phyloP scores from a whole-genome alignment of 1,140 invertebrate species.

The Lucilia cuprina region DNA sequence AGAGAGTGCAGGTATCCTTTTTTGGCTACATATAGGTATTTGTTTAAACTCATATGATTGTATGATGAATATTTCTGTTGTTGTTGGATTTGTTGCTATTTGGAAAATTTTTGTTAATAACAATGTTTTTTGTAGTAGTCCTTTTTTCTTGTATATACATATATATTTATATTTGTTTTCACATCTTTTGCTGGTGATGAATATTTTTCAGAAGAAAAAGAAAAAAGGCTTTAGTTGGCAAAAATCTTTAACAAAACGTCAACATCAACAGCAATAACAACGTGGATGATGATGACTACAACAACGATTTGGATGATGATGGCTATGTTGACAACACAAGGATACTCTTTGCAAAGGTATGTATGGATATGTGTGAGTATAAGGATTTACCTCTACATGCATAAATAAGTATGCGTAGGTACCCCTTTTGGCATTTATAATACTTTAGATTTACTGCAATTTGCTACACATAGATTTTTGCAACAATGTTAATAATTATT shows the following conservation, averaged over 20 bases:
- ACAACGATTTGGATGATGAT: background rate
- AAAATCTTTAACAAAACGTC: background rate
- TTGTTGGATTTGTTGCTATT: background rate
- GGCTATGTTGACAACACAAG: background rate
- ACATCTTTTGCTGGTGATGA: background rate
- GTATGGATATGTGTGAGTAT: background rate
- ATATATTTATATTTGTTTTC: background rate
- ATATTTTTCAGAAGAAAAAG: background rate
- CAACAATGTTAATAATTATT: background rate
- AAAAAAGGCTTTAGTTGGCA: background rate
- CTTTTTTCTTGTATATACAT: background rate
- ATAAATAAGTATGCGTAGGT: background rate
- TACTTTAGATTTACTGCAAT: conserved; percentile 12
- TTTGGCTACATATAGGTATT: too few relatives aligned
- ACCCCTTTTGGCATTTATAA: background rate
- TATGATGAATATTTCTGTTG: background rate
- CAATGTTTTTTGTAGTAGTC: background rate
- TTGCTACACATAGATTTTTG: conserved; percentile 8
- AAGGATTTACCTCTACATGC: background rate
- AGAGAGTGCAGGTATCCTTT: too few relatives aligned
- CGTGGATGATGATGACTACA: background rate
- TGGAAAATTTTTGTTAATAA: background rate
- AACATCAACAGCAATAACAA: background rate
- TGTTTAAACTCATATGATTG: background rate
- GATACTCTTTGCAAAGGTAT: background rate